Percentiles rank a stretch among this genome's conserved stretches.
Evolutionary conservation across 2,797 vertebrate species (phyloP).

Genomic region (Tragelaphus oryx): DNA sequence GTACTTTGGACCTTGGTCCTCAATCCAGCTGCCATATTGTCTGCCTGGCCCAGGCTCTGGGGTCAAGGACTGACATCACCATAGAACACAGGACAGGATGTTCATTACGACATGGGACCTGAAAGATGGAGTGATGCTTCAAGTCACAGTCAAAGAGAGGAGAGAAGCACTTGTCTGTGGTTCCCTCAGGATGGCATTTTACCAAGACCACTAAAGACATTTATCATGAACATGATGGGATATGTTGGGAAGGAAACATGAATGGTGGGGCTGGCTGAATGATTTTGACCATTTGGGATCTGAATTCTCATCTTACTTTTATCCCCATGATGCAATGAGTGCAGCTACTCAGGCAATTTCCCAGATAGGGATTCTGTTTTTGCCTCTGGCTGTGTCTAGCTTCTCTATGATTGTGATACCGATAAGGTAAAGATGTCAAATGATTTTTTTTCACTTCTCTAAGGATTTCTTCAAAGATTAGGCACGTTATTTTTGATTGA

Average conservation of each 20-base stretch:
- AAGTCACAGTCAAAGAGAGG: background rate
- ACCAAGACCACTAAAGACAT: background rate
- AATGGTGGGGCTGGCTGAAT: background rate
- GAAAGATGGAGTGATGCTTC: background rate
- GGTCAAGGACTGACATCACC: background rate
- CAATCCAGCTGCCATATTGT: background rate
- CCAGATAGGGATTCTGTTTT: background rate
- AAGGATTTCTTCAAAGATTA: no score
- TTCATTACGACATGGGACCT: background rate
- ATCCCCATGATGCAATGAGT: background rate
- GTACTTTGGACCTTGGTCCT: background rate
- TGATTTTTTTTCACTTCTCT: slow-evolving; percentile 28
- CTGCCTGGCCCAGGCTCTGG: background rate
- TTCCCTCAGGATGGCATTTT: background rate
- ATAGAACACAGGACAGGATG: background rate
- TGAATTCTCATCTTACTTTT: background rate
- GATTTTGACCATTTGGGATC: background rate
- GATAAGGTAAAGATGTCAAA: slow-evolving; percentile 19
- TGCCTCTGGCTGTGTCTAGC: background rate
- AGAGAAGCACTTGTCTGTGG: background rate
- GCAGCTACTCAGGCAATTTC: background rate
- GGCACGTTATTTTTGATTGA: no score
- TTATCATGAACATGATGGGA: background rate
- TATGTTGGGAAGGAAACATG: background rate
- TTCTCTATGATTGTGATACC: background rate